phyloP scores from a whole-genome alignment of 2,113 vertebrate species.

The Brachyistius frenatus region DNA sequence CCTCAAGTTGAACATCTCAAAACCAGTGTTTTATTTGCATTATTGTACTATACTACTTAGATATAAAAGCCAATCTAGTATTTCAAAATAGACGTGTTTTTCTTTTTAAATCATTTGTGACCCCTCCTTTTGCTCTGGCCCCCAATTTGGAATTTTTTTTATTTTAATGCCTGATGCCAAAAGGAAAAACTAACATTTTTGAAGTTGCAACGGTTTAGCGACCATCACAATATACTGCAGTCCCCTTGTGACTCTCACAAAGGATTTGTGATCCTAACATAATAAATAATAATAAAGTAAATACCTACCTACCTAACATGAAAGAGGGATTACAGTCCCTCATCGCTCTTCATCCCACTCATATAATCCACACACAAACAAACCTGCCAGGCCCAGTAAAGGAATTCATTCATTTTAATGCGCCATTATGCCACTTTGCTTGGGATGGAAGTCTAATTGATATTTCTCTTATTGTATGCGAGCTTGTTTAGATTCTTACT shows the following conservation, averaged over 20 bases:
- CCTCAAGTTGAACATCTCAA: too few relatives aligned
- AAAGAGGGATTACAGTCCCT: slow-evolving; percentile 55
- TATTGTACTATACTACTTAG: too few relatives aligned
- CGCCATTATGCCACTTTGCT: not conserved
- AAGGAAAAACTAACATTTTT: not conserved
- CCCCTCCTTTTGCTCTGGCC: not conserved
- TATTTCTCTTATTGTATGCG: not conserved
- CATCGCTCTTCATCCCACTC: slow-evolving; percentile 37
- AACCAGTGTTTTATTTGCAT: too few relatives aligned
- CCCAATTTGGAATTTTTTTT: not conserved
- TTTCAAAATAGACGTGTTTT: too few relatives aligned
- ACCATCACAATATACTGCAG: not conserved
- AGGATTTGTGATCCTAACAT: slow-evolving; percentile 45
- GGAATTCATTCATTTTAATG: slow-evolving; percentile 12
- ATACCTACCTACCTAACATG: slow-evolving; percentile 12
- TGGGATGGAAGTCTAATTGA: not conserved
- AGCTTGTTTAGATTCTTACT: not conserved
- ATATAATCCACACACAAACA: slow-evolving; percentile 32
- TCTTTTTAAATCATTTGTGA: too few relatives aligned
- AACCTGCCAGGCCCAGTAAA: not conserved
- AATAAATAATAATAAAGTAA: too few relatives aligned
- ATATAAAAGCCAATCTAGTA: too few relatives aligned
- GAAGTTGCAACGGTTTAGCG: not conserved
- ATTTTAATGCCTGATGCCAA: not conserved
- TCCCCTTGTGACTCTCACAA: slow-evolving; percentile 16